Evolutionary conservation across 2,113 vertebrate genomes (phyloP).

Genomic region (Mungos mungo): DNA sequence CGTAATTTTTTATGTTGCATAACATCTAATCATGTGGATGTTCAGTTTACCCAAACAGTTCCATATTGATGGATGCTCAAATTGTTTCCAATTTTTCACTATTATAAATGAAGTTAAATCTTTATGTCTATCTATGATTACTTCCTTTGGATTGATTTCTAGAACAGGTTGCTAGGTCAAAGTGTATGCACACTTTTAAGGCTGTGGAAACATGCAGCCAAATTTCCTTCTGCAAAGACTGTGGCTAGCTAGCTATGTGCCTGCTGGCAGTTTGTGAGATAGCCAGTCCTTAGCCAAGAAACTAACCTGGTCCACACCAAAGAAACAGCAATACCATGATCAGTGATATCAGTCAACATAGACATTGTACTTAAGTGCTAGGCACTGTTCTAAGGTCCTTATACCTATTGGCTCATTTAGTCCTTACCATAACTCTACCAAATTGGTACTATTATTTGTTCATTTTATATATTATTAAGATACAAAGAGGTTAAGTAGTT

Average conservation of each 20-base stretch:
- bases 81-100: background rate
- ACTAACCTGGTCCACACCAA: background rate
- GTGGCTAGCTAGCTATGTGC: background rate
- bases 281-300: background rate
- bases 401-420: background rate
- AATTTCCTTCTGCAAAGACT: background rate
- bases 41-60: background rate
- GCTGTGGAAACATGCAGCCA: background rate
- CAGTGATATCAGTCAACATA: background rate
- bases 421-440: background rate
- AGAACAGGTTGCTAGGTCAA: background rate
- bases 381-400: background rate
- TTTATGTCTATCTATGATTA: background rate
- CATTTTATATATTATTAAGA: background rate
- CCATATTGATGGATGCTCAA: background rate
- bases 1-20: background rate
- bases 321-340: background rate
- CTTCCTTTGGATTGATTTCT: conserved; percentile 42
- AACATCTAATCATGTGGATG: background rate
- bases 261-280: background rate
- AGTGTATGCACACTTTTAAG: background rate
- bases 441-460: background rate
- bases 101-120: conserved; percentile 29
- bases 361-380: background rate
- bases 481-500: background rate